These are phyloP conservation scores for Puntigrus tetrazona DNA, from an alignment of 2,113 vertebrate genomes.

Conservation along the genomic window DNA sequence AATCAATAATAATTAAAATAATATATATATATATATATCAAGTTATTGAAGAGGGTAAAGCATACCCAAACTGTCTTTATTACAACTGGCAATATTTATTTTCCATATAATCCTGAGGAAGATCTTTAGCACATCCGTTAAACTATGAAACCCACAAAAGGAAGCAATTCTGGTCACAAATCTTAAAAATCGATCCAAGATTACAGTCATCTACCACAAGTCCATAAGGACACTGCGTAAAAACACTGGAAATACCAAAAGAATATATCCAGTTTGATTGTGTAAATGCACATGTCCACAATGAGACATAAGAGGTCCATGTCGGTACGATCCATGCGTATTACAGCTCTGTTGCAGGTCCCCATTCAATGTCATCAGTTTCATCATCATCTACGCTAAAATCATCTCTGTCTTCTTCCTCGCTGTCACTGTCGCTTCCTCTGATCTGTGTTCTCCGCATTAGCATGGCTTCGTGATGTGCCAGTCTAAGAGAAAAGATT, in stretches of 20 bases:
- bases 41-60: constrained; percentile 33
- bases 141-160: constrained; percentile 8
- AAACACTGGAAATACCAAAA: not conserved
- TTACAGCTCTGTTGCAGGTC: constrained; percentile 91
- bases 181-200: constrained; percentile 1
- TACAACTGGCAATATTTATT: constrained; percentile 6
- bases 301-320: not conserved
- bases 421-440: constrained; percentile 80
- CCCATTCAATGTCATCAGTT: constrained; percentile 82
- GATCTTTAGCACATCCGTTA: constrained; percentile 1
- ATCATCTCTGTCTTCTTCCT: constrained; percentile 64
- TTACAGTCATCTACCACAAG: not conserved
- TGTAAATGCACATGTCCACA: not conserved
- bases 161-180: not conserved
- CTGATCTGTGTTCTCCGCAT: constrained; percentile 83
- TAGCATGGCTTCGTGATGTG: constrained; percentile 80
- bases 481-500: constrained; percentile 70
- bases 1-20: constrained; percentile 21
- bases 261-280: constrained; percentile 8
- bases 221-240: not conserved
- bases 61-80: constrained; percentile 9
- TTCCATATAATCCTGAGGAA: constrained; percentile 1
- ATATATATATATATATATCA: constrained; percentile 12
- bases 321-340: constrained; percentile 1
- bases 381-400: constrained; percentile 61